Evolutionary conservation across 2,888 invertebrate species (phyloP).

Genomic region (Morpho deidamia): DNA sequence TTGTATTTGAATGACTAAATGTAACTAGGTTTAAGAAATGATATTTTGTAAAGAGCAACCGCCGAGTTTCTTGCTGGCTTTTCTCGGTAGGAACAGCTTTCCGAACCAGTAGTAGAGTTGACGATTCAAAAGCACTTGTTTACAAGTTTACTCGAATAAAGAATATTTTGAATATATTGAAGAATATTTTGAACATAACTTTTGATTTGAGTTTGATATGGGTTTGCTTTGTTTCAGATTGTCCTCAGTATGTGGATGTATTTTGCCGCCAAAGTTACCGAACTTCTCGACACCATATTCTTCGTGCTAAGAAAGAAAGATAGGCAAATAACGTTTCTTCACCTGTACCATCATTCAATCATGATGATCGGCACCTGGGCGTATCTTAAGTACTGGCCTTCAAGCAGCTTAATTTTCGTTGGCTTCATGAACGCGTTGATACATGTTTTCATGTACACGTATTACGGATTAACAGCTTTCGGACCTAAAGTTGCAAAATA

Average conservation of each 20-base stretch:
- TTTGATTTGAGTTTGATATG: background rate
- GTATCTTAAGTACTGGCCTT: constrained; percentile 85
- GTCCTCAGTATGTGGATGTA: constrained; percentile 80
- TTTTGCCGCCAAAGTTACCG: constrained; percentile 85
- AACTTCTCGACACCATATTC: constrained; percentile 89
- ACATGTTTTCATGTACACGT: constrained; percentile 90
- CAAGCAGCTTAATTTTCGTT: constrained; percentile 84
- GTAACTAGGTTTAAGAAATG: no score
- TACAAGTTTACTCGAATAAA: no score
- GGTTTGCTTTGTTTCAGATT: constrained; percentile 49
- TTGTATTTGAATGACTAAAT: no score
- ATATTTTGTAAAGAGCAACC: no score
- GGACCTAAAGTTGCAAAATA: constrained; percentile 86
- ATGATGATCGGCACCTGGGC: constrained; percentile 88
- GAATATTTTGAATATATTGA: no score
- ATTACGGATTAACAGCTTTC: constrained; percentile 86
- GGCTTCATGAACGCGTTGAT: constrained; percentile 86
- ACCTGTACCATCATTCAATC: constrained; percentile 90
- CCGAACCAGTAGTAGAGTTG: no score
- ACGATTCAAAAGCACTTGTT: no score
- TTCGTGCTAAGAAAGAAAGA: constrained; percentile 89
- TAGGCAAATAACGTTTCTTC: constrained; percentile 90
- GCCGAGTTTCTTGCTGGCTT: no score
- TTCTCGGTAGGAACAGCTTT: no score
- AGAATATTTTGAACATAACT: no score